Evolutionary conservation across 2,113 vertebrate species (phyloP).

Genomic region (Silurus meridionalis): DNA sequence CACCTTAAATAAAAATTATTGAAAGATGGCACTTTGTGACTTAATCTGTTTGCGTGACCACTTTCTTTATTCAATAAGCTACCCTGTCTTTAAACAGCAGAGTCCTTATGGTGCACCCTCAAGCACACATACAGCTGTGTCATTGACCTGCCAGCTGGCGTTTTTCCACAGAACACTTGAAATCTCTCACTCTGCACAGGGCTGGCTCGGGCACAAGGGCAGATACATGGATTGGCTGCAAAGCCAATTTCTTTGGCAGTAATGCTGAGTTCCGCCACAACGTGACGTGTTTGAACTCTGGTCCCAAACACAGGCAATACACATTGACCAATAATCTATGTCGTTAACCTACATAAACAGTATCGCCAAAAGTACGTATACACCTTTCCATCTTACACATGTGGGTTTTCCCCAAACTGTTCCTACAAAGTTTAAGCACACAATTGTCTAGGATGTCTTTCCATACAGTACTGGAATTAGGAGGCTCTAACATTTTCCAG

Average conservation of each 20-base stretch:
- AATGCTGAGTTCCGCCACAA: neutral
- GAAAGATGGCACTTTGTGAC: neutral
- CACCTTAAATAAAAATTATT: neutral
- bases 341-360: neutral
- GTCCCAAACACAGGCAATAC: neutral
- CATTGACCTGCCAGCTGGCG: neutral
- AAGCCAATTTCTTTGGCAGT: neutral
- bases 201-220: constrained; percentile 12
- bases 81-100: neutral
- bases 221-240: neutral
- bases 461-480: neutral
- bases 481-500: neutral
- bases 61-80: neutral
- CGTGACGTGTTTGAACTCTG: neutral
- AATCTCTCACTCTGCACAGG: neutral
- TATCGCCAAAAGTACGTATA: neutral
- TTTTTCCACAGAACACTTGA: neutral
- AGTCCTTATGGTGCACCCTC: neutral
- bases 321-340: neutral
- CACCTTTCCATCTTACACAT: neutral
- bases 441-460: neutral
- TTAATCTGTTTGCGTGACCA: neutral
- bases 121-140: neutral
- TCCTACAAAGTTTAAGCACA: neutral
- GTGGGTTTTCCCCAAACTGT: neutral